Base-by-base conservation (phyloP, 2,113 vertebrate species). In the Lophius piscatorius region DNA sequence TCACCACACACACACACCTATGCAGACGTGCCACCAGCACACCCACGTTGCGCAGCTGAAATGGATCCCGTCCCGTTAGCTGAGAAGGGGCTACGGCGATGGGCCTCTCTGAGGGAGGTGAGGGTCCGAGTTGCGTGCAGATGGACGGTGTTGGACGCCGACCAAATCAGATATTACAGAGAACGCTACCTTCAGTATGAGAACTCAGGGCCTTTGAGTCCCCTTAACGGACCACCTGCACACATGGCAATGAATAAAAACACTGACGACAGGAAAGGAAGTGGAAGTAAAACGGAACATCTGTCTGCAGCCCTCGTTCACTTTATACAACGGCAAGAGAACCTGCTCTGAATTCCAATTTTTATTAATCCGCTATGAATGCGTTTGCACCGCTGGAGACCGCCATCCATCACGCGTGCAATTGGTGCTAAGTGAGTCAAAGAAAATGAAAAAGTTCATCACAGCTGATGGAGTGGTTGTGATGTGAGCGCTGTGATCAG, bases 101-200 rank as follows among this genome's bases (percentile, higher is more conserved):
- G 16, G 64, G 41, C 10, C 63, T 65, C 73, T 51, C 45, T n/a
- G 28, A 42, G 72, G 68, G 69, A 59, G 51, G 62, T 23, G 42
- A 45, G 48, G 20, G 42, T 14, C 54, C 33, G 22, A 48, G 58
- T 31, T 47, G 26, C 40, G 39, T 34, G 40, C 26, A 66, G 69
- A 76, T 50, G 12, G 56, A 47, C 39, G 13, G 28, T 6, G 6
- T 7, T 75, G 61, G 84, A 73, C 51, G 10, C 2, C 6, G 11
- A 74, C 81, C 86, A 87, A 59, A 88, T 88, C 83, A 81, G 88
- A 88, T 87, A 84, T 39, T 36, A 63, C 36, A 49, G 38, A 60
- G 64, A 29, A 73, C 66, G 22, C 36, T 80, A 80, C 82, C 82
- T 83, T 74, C 76, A 61, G 54, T 59, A 69, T 72, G 63, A 83